Evolutionary conservation across 2,113 vertebrate genomes (phyloP).

Genomic region (Burhinus oedicnemus): DNA sequence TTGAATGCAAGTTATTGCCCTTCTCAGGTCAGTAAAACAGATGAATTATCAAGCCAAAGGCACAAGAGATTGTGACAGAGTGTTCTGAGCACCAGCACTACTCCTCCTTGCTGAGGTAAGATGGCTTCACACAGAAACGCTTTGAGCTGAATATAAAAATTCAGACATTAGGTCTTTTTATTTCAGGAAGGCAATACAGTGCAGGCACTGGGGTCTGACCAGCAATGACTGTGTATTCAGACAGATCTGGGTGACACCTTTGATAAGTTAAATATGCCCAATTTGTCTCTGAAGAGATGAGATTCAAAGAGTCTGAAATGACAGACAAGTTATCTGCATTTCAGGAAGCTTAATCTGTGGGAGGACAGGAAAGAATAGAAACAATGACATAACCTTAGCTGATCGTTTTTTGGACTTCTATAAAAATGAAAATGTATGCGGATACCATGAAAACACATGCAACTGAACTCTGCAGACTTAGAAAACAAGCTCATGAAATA

Average conservation of each 20-base stretch:
- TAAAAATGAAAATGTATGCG: neutral
- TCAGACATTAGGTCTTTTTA: neutral
- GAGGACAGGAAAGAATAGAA: neutral
- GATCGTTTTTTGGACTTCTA: neutral
- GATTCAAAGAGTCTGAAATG: neutral
- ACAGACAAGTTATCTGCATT: neutral
- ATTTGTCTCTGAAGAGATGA: neutral
- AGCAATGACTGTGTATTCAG: neutral
- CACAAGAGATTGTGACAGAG: neutral
- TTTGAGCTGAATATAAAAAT: neutral
- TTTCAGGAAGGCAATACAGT: neutral
- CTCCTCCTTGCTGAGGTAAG: neutral
- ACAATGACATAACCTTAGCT: neutral
- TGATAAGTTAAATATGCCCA: neutral
- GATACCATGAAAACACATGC: neutral
- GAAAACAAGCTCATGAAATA: neutral
- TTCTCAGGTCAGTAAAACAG: neutral
- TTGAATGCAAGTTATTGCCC: neutral
- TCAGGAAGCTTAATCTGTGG: neutral
- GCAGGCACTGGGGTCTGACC: neutral
- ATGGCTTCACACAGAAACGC: neutral
- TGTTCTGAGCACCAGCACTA: neutral
- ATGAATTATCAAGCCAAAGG: neutral
- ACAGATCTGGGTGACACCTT: neutral
- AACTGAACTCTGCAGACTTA: neutral